phyloP scores from a whole-genome alignment of 2,888 invertebrate species.

The Dorcus parallelipipedus region DNA sequence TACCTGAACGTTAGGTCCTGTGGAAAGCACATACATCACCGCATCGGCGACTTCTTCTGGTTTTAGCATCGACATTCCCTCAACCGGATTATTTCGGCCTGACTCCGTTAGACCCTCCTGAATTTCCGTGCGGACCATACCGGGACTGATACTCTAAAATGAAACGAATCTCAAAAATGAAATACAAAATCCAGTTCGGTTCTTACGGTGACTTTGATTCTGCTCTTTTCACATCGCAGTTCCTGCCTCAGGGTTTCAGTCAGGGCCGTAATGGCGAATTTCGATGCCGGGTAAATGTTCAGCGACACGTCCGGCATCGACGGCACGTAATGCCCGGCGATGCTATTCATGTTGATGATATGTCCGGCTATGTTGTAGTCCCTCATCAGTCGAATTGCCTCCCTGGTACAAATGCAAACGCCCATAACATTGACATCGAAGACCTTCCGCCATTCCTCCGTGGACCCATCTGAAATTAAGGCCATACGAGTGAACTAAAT shows the following conservation, averaged over 20 bases:
- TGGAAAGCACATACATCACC: conserved; percentile 22
- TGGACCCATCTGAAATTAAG: conserved; percentile 19
- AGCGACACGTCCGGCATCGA: conserved; percentile 25
- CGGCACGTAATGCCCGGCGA: conserved; percentile 30
- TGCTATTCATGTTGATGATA: conserved; percentile 58
- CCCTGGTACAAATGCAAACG: conserved; percentile 55
- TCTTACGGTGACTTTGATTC: conserved; percentile 47
- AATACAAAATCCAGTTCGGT: not conserved
- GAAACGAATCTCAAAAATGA: not conserved
- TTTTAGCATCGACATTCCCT: conserved; percentile 13
- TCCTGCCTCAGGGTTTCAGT: conserved; percentile 52
- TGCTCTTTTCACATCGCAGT: conserved; percentile 39
- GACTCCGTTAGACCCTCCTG: conserved; percentile 7
- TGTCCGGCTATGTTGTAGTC: conserved; percentile 54
- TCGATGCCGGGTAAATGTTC: conserved; percentile 52
- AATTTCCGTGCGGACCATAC: conserved; percentile 23
- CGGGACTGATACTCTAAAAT: conserved; percentile 26
- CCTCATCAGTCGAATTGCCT: conserved; percentile 55
- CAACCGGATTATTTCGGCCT: conserved; percentile 11
- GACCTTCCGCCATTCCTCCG: conserved; percentile 44
- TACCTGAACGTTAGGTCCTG: conserved; percentile 24
- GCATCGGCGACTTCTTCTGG: conserved; percentile 24
- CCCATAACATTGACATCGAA: conserved; percentile 58
- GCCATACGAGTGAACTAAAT: not conserved
- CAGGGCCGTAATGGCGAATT: conserved; percentile 52